These are phyloP conservation scores for Macropis europaea DNA, from an alignment of 2,888 invertebrate species.

Conservation along the genomic window DNA sequence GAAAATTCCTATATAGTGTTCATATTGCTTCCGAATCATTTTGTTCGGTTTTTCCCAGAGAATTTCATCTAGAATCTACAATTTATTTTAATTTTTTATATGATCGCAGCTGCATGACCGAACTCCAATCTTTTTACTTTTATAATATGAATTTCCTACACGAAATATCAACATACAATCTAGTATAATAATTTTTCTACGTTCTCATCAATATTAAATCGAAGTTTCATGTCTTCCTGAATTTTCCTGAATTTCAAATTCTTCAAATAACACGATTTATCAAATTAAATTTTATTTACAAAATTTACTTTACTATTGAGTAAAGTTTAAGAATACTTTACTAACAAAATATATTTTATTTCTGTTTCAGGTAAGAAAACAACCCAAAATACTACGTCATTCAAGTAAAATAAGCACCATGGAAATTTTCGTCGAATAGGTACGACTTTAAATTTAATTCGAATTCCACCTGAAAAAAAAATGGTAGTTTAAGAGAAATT, in stretches of 20 bases:
- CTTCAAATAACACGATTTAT: too few relatives aligned
- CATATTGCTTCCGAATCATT: not conserved
- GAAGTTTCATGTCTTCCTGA: too few relatives aligned
- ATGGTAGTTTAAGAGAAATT: not conserved
- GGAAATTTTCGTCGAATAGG: not conserved
- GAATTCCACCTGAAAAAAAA: not conserved
- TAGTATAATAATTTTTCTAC: too few relatives aligned
- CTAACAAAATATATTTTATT: constrained; percentile 4
- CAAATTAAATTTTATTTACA: too few relatives aligned
- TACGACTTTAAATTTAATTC: not conserved
- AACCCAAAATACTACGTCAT: not conserved
- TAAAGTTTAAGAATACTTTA: not conserved
- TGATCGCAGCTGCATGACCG: too few relatives aligned
- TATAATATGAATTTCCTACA: too few relatives aligned
- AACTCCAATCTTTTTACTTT: too few relatives aligned
- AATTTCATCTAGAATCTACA: constrained; percentile 50
- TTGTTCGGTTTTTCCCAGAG: constrained; percentile 16
- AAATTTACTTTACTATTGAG: not conserved
- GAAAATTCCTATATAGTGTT: constrained; percentile 51
- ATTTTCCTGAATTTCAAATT: too few relatives aligned
- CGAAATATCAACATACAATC: too few relatives aligned
- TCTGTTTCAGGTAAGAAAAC: constrained; percentile 55
- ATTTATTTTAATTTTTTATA: too few relatives aligned
- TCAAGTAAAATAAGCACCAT: not conserved
- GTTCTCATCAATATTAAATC: too few relatives aligned